These are phyloP conservation scores for Anoplolepis gracilipes DNA, from an alignment of 1,140 invertebrate genomes.

Conservation along the genomic window DNA sequence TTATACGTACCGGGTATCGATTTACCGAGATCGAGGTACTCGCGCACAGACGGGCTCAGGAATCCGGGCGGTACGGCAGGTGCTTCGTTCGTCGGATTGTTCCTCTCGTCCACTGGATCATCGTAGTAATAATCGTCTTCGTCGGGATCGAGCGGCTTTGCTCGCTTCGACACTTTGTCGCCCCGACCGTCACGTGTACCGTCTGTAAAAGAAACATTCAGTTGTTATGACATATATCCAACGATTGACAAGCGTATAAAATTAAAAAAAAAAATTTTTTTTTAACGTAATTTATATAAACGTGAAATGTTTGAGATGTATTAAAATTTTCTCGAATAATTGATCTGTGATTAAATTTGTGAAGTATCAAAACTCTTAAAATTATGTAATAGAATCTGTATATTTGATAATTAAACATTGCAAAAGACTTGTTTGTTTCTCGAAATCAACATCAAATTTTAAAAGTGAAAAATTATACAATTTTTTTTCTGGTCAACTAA, in stretches of 20 bases:
- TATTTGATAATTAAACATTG: background rate
- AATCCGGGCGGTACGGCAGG: conserved; percentile 91
- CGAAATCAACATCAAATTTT: too few relatives aligned
- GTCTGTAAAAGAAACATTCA: conserved; percentile 31
- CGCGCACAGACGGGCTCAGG: conserved; percentile 92
- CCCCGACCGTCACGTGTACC: conserved; percentile 69
- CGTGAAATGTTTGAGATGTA: too few relatives aligned
- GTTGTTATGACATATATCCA: background rate
- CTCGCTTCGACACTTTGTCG: conserved; percentile 86
- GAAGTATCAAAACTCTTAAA: background rate
- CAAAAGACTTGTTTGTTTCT: too few relatives aligned
- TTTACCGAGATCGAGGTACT: conserved; percentile 94
- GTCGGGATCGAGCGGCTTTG: conserved; percentile 87
- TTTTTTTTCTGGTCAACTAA: too few relatives aligned
- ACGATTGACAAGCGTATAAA: background rate
- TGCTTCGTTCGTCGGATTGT: conserved; percentile 87
- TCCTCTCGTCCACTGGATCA: conserved; percentile 88
- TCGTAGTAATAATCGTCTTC: conserved; percentile 88
- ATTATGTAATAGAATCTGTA: background rate
- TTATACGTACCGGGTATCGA: conserved; percentile 92
- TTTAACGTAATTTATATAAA: too few relatives aligned
- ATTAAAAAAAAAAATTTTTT: background rate
- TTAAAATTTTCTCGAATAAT: too few relatives aligned
- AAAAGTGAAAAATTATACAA: too few relatives aligned
- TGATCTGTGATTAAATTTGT: background rate